Evolutionary conservation across 2,888 invertebrate species (phyloP).

Genomic region (Ophion costatus): DNA sequence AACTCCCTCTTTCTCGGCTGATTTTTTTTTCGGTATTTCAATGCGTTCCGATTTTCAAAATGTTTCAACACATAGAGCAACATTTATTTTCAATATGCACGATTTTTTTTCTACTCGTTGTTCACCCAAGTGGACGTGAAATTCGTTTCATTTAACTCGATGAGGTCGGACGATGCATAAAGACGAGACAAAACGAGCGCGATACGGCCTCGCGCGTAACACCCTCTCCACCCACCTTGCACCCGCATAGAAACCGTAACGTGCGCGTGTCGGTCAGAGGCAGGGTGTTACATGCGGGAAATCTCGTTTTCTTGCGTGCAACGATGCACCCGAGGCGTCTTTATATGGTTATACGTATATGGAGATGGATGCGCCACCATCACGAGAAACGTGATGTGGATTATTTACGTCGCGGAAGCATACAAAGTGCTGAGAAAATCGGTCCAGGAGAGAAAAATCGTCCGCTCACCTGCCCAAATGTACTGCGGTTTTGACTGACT

Average conservation of each 20-base stretch:
- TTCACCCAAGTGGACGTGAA: background rate
- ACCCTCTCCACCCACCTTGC: background rate
- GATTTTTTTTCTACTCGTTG: background rate
- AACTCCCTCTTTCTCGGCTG: background rate
- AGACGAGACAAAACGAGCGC: background rate
- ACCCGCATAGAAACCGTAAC: background rate
- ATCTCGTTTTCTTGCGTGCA: slow-evolving; percentile 28
- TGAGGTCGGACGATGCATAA: background rate
- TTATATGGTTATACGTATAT: slow-evolving; percentile 33
- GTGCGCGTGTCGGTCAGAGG: background rate
- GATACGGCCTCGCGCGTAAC: background rate
- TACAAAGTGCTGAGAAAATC: background rate
- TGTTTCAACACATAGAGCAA: background rate
- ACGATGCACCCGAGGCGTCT: slow-evolving; percentile 11
- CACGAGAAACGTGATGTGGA: background rate
- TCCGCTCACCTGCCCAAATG: background rate
- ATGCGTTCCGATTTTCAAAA: background rate
- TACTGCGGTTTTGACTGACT: background rate
- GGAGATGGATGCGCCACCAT: slow-evolving; percentile 12
- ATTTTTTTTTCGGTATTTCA: background rate
- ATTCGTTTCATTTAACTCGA: slow-evolving; percentile 13
- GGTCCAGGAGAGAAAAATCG: background rate
- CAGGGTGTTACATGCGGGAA: slow-evolving; percentile 9
- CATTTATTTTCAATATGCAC: background rate
- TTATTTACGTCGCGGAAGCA: slow-evolving; percentile 10